Base-by-base conservation (phyloP, 2,797 vertebrate genomes). In the Natrix natrix region DNA sequence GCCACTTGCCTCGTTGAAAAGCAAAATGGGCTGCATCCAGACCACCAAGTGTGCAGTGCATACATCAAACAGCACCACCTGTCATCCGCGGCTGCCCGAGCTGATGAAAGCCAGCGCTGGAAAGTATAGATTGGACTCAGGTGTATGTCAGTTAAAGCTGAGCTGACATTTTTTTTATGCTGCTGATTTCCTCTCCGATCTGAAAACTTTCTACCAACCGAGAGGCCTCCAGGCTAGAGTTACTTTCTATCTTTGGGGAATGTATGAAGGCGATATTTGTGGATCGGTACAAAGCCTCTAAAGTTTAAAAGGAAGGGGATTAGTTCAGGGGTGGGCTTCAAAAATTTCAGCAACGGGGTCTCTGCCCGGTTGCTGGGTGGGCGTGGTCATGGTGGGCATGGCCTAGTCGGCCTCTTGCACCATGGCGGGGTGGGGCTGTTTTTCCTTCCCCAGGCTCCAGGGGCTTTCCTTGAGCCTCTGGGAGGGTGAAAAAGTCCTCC, bases 1-100 rank as follows among this genome's bases (percentile, higher is more conserved):
- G 87, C 93, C 59, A 66, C 69, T 93, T 66, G 90, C 87, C 83
- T 93, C 90, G 48, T 89, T 86, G 93, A 87, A 24, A 86, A 93
- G 93, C 63, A 93, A 91, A 91, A 93, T 91, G 90, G 93, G 93
- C 93, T 74, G 26, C 89, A 89, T 93, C 93, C 90, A 89, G 69
- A 91, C 93, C 93, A 86, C 87, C 90, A 55, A 89, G 90, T 88
- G 17, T 91, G 87, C 90, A 91, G 69, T 16, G 5, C 87, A 89
- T 93, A 91, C 93, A 89, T 91, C 93, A 93, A 89, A 43, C 32
- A 10, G 69, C 20, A 63, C 86, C 91, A 91, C 59, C 91, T 93
- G 93, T 93, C 93, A 93, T 66, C 57, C 17, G 1, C 59, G 8
- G 59, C 28, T 86, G 69, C 93, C 90, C 87, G 7, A 17, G 66